Evolutionary conservation across 2,888 invertebrate species (phyloP).

Genomic region (Xanthia icteritia): DNA sequence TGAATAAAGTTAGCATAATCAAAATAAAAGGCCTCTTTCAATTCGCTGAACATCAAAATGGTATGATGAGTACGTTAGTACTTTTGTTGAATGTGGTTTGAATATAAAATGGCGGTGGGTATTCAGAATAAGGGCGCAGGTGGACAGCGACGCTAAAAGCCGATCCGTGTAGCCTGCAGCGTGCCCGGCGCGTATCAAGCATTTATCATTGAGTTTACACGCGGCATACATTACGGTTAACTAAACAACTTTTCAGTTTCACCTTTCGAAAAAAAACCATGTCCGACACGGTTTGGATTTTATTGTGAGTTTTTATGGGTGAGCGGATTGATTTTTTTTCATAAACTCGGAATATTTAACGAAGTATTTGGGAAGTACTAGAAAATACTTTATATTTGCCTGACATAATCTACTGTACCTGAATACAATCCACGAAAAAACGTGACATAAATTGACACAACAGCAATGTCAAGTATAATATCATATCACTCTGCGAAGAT

Average conservation of each 20-base stretch:
- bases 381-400: no score
- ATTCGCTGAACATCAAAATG: conserved; percentile 59
- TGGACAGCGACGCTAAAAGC: conserved; percentile 78
- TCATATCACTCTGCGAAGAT: no score
- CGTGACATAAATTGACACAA: no score
- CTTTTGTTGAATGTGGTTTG: conserved; percentile 53
- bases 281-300: conserved; percentile 52
- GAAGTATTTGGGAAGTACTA: background rate
- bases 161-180: conserved; percentile 71
- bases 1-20: conserved; percentile 60
- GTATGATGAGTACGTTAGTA: conserved; percentile 55
- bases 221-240: conserved; percentile 77
- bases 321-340: conserved; percentile 6
- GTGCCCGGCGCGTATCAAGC: conserved; percentile 69
- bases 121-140: conserved; percentile 71
- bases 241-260: conserved; percentile 70
- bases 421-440: no score
- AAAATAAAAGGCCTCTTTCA: conserved; percentile 56
- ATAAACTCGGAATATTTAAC: background rate
- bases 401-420: no score
- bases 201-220: conserved; percentile 79
- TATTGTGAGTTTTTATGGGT: conserved; percentile 38
- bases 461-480: no score
- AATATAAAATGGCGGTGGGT: conserved; percentile 61
- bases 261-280: conserved; percentile 55